Conservation (phyloP, 2,113 vertebrate species). For the Opisthocomus hoazin region DNA sequence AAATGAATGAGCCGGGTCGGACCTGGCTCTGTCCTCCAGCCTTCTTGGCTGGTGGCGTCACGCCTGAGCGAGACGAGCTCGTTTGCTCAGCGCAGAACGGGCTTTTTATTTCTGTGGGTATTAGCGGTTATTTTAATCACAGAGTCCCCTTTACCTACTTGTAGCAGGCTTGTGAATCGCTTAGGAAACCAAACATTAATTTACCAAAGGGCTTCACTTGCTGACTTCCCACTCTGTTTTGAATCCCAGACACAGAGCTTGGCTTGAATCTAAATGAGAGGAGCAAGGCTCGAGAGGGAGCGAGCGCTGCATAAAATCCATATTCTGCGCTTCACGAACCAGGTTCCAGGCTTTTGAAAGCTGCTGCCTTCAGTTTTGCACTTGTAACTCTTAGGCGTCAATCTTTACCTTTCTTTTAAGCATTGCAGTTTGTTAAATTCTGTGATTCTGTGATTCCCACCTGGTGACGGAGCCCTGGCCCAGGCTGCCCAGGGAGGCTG, state of each 20-base stretch:
- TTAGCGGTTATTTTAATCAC: not conserved
- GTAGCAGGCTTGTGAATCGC: not conserved
- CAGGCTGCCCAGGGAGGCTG: too few species aligned
- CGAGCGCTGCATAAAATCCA: accelerated
- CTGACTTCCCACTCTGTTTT: not conserved
- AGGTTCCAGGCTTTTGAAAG: not conserved
- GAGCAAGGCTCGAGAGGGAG: not conserved
- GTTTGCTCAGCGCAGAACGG: not conserved
- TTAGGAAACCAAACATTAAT: not conserved
- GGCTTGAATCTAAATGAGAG: not conserved
- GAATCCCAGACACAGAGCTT: not conserved
- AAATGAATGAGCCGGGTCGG: not conserved
- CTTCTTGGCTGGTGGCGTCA: not conserved
- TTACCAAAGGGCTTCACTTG: not conserved
- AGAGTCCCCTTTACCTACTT: not conserved
- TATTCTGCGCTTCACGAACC: not conserved
- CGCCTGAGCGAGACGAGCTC: accelerated
- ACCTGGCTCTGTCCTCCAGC: not conserved
- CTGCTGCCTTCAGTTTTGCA: not conserved
- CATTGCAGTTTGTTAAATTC: not conserved
- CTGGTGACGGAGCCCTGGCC: too few species aligned
- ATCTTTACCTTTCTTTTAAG: not conserved
- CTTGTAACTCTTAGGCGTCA: not conserved
- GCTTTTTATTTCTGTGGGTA: not conserved
- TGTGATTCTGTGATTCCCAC: too few species aligned